These are phyloP conservation scores for Aphelenchoides fujianensis DNA, from an alignment of 1,140 invertebrate genomes.

Conservation along the genomic window DNA sequence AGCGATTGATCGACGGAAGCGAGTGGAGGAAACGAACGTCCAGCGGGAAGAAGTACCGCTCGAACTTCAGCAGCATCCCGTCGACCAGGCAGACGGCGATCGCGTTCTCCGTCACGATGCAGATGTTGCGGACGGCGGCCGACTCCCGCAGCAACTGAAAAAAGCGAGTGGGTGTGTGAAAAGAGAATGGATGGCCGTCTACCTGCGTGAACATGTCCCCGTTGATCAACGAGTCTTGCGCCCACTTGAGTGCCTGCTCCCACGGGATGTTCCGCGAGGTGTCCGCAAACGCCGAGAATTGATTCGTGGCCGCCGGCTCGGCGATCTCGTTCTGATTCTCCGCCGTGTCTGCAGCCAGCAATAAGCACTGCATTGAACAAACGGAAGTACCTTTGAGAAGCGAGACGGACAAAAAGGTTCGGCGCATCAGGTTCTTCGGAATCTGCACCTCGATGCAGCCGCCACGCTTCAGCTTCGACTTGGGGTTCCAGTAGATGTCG, in stretches of 20 bases:
- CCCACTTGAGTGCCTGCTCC: slow-evolving; percentile 44
- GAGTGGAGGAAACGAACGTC: too few species aligned
- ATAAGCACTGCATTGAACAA: not conserved
- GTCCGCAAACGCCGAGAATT: slow-evolving; percentile 23
- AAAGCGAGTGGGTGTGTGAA: too few species aligned
- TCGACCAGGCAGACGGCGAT: slow-evolving; percentile 40
- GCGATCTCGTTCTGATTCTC: slow-evolving; percentile 21
- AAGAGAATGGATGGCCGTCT: not conserved
- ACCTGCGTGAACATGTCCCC: slow-evolving; percentile 46
- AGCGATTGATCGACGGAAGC: slow-evolving; percentile 19
- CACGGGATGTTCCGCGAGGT: slow-evolving; percentile 32
- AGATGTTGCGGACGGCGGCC: slow-evolving; percentile 23
- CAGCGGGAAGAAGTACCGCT: slow-evolving; percentile 35
- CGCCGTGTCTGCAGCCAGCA: slow-evolving; percentile 21
- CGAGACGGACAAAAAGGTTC: slow-evolving; percentile 23
- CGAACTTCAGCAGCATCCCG: slow-evolving; percentile 32
- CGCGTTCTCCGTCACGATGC: slow-evolving; percentile 41
- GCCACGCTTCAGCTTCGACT: not conserved
- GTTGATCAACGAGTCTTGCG: slow-evolving; percentile 42
- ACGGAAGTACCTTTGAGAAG: not conserved
- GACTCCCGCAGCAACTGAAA: slow-evolving; percentile 27
- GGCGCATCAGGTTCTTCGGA: slow-evolving; percentile 33
- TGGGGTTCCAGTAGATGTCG: slow-evolving; percentile 40
- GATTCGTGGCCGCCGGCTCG: not conserved
- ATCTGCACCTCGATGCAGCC: slow-evolving; percentile 31